Conservation (phyloP, 2,113 vertebrate genomes). For the Tetrao urogallus region DNA sequence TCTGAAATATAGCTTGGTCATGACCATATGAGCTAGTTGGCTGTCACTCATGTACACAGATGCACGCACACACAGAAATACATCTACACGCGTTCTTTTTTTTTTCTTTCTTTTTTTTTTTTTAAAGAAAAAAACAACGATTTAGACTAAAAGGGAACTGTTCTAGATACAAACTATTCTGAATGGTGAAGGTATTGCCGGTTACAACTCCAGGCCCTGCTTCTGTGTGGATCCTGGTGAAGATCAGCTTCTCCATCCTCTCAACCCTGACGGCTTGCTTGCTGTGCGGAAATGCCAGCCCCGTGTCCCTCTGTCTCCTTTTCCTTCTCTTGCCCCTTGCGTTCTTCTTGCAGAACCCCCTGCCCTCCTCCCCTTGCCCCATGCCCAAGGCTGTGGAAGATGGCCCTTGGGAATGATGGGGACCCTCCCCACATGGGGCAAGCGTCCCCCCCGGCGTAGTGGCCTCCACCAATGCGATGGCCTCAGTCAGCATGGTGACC, state of each 20-base stretch:
- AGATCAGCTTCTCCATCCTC: not conserved
- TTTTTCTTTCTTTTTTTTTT: not conserved
- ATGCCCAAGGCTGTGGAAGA: fast-evolving
- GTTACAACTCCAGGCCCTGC: constrained; percentile 32
- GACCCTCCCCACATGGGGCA: not conserved
- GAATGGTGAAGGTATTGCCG: constrained; percentile 28
- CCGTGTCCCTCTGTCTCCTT: not conserved
- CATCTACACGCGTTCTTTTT: constrained; percentile 54
- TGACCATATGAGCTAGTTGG: constrained; percentile 78
- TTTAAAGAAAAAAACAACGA: not conserved
- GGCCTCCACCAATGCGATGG: not conserved
- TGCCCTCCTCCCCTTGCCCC: not conserved
- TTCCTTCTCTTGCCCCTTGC: constrained; percentile 41
- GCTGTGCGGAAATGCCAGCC: constrained; percentile 27
- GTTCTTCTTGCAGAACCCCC: not conserved
- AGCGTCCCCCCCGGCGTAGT: not conserved
- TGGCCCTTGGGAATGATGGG: not conserved
- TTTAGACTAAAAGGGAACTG: constrained; percentile 62
- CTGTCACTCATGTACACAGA: constrained; percentile 75
- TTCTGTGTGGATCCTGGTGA: not conserved
- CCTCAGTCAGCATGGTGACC: not conserved
- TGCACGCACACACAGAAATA: constrained; percentile 70
- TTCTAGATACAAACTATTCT: constrained; percentile 8
- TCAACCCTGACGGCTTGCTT: not conserved
- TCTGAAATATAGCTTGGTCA: constrained; percentile 79